Conservation (phyloP, 2,888 invertebrate species). For the Cataglyphis livida region DNA sequence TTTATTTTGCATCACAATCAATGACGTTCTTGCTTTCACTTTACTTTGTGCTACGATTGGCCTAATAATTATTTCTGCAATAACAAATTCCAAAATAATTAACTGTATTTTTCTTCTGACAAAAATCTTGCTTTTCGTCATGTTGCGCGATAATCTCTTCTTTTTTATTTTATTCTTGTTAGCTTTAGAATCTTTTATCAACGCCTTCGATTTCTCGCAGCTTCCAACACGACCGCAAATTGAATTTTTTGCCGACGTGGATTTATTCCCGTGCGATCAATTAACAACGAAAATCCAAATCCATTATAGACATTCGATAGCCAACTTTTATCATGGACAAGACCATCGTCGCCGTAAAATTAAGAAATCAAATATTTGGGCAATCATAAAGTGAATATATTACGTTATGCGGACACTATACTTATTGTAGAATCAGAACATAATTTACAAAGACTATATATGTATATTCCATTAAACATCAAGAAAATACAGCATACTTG, state of each 20-base stretch:
- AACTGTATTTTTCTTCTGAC: neutral
- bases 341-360: neutral
- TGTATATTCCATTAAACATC: neutral
- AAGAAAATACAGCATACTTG: neutral
- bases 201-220: slow-evolving; percentile 12
- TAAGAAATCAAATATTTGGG: neutral
- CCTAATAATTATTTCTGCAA: slow-evolving; percentile 19
- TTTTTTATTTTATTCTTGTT: slow-evolving; percentile 15
- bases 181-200: slow-evolving; percentile 40
- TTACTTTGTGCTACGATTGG: slow-evolving; percentile 1
- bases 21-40: neutral
- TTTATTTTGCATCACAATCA: neutral
- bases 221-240: slow-evolving; percentile 38
- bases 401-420: neutral
- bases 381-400: neutral
- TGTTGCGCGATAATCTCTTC: neutral
- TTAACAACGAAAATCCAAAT: neutral
- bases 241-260: slow-evolving; percentile 33
- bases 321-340: neutral
- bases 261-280: slow-evolving; percentile 23
- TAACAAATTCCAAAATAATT: slow-evolving; percentile 20
- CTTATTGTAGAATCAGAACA: neutral
- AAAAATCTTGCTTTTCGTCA: neutral
- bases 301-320: neutral
- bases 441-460: neutral